phyloP scores from a whole-genome alignment of 2,113 vertebrate genomes.

The Cygnus atratus region DNA sequence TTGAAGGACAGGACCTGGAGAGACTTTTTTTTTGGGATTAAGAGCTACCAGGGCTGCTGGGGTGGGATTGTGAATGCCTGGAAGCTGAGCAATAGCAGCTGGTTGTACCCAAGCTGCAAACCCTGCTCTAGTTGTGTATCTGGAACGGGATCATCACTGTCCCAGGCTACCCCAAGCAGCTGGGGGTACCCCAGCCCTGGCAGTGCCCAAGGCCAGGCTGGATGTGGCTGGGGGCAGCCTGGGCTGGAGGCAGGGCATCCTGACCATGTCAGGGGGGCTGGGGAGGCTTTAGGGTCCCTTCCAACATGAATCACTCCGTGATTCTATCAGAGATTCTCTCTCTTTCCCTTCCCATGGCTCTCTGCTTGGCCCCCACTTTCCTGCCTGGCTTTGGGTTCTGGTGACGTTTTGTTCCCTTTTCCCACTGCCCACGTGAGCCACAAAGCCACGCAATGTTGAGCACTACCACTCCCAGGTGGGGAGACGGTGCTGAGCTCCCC shows the following conservation, averaged over 20 bases:
- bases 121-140: neutral
- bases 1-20: neutral
- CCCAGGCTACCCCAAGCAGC: neutral
- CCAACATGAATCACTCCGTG: too few species aligned
- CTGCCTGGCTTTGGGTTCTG: neutral
- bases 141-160: too few species aligned
- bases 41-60: neutral
- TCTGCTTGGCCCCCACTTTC: neutral
- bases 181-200: too few species aligned
- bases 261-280: too few species aligned
- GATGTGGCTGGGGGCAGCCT: too few species aligned
- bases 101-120: neutral
- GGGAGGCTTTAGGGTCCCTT: too few species aligned
- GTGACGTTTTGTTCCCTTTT: neutral
- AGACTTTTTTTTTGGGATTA: neutral
- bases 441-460: rapidly evolving
- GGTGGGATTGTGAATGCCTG: too few species aligned
- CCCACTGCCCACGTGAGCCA: neutral
- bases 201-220: too few species aligned
- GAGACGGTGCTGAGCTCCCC: neutral
- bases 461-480: neutral
- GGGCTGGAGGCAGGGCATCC: too few species aligned
- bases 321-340: neutral
- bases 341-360: neutral
- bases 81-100: neutral